Percentiles rank a stretch among this genome's conserved stretches.
phyloP scores from a whole-genome alignment of 1,140 invertebrate species.

The Steinernema feltiae region DNA sequence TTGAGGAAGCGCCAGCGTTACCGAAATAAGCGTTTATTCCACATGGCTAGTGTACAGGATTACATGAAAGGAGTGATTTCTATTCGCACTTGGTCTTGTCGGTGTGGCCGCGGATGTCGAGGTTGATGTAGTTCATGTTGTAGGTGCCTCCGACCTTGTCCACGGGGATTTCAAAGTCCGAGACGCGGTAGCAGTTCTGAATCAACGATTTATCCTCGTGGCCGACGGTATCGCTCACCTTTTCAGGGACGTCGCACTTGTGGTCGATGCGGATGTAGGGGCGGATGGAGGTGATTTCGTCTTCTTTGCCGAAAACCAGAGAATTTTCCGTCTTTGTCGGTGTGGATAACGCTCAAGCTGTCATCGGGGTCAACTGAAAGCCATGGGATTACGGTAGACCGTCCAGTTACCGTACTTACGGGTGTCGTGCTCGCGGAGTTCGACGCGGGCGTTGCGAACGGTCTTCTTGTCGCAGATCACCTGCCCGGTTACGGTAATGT shows the following conservation, averaged over 20 bases:
- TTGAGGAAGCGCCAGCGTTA: too few species aligned
- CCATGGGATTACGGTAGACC: not conserved
- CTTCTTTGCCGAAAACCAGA: conserved; percentile 39
- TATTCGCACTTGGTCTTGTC: conserved; percentile 5
- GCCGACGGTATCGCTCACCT: conserved; percentile 9
- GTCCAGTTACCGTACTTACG: not conserved
- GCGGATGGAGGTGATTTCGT: conserved; percentile 44
- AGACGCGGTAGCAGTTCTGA: conserved; percentile 41
- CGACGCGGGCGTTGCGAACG: not conserved
- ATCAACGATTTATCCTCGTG: not conserved
- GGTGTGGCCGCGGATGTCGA: conserved; percentile 33
- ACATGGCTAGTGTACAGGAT: too few species aligned
- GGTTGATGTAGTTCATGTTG: conserved; percentile 54
- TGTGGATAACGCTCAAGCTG: conserved; percentile 35
- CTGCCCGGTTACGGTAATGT: not conserved
- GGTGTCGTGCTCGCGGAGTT: not conserved
- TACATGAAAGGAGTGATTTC: too few species aligned
- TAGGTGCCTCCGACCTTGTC: conserved; percentile 41
- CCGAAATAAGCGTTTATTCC: too few species aligned
- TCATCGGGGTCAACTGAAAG: conserved; percentile 49
- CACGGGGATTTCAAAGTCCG: conserved; percentile 48
- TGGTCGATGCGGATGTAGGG: conserved; percentile 47
- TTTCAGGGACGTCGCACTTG: conserved; percentile 42
- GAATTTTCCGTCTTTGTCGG: conserved; percentile 44
- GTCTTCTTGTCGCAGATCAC: conserved; percentile 7